phyloP scores from a whole-genome alignment of 30 jellyfish, hydroid and myxozoan species.

The Sanderia malayensis region DNA sequence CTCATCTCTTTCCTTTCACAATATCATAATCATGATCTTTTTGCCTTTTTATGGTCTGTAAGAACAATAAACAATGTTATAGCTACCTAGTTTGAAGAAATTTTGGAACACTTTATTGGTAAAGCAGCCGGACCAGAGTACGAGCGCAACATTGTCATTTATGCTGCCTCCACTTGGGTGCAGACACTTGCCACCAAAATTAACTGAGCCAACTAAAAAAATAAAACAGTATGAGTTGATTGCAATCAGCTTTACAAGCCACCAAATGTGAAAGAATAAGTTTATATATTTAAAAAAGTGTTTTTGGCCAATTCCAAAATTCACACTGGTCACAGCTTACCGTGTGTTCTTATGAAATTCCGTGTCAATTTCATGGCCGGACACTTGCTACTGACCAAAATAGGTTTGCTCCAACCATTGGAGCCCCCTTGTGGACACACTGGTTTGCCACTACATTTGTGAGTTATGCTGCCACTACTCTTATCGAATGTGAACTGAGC shows the following conservation, averaged over 20 bases:
- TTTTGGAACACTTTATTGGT: neutral
- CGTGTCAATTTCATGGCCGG: conserved; percentile 28
- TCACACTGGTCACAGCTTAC: conserved; percentile 9
- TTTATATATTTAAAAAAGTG: no score
- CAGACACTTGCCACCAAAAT: conserved; percentile 45
- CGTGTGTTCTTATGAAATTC: conserved; percentile 43
- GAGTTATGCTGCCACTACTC: conserved; percentile 73
- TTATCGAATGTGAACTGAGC: conserved; percentile 74
- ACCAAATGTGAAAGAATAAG: neutral
- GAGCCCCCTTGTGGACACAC: conserved; percentile 76
- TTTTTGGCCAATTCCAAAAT: neutral
- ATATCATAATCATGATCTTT: neutral
- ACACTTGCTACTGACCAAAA: conserved; percentile 49
- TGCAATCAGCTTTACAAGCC: neutral
- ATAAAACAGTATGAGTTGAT: neutral
- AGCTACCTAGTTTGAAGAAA: conserved; percentile 57
- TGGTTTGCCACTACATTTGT: conserved; percentile 86
- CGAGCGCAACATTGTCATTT: conserved; percentile 46
- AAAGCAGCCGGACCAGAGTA: conserved; percentile 67
- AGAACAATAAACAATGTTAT: neutral
- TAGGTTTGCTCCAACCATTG: neutral
- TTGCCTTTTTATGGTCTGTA: neutral
- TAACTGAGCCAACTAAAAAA: conserved; percentile 40
- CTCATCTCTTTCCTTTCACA: no score
- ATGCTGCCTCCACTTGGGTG: conserved; percentile 69